These are phyloP conservation scores for Embidobia sp. DNA, from an alignment of 2,888 invertebrate species.

Conservation along the genomic window DNA sequence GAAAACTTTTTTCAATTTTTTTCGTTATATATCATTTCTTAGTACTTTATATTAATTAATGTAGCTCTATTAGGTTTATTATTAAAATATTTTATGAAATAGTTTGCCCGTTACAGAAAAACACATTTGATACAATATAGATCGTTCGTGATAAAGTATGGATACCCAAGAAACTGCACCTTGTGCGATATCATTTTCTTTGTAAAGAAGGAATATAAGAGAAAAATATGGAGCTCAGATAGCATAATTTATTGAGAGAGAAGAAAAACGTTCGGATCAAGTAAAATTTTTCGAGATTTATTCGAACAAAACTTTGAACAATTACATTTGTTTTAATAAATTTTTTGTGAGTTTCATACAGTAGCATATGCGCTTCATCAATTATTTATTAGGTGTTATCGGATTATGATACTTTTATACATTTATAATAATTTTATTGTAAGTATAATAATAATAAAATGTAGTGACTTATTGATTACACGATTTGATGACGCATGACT, in stretches of 20 bases:
- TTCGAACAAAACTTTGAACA: conserved; percentile 1
- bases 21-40: too few relatives aligned
- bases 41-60: too few relatives aligned
- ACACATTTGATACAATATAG: conserved; percentile 7
- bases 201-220: conserved; percentile 13
- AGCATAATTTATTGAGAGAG: conserved; percentile 18
- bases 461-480: too few relatives aligned
- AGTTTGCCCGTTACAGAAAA: background rate
- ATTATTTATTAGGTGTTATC: too few relatives aligned
- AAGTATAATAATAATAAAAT: too few relatives aligned
- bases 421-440: too few relatives aligned
- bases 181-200: conserved; percentile 13
- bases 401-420: too few relatives aligned
- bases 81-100: background rate
- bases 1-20: too few relatives aligned
- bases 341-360: background rate
- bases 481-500: too few relatives aligned
- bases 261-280: conserved; percentile 1
- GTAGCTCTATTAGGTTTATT: too few relatives aligned
- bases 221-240: conserved; percentile 18
- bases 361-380: too few relatives aligned
- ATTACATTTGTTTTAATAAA: background rate
- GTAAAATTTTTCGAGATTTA: conserved; percentile 8
- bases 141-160: conserved; percentile 2
- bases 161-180: background rate